These are phyloP conservation scores for Erebia palarica DNA, from an alignment of 2,888 invertebrate species.

Conservation along the genomic window DNA sequence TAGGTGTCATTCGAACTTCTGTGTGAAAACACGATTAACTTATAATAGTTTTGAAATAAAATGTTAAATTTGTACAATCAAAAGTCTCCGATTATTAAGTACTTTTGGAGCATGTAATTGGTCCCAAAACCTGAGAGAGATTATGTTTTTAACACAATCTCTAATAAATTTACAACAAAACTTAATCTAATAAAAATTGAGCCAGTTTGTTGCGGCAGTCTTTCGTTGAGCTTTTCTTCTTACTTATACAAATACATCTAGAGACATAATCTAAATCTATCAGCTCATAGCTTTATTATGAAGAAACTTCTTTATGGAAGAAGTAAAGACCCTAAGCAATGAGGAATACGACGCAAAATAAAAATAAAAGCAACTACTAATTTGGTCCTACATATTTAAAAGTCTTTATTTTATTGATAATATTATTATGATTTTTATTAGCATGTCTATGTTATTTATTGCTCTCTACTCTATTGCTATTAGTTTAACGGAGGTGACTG, in stretches of 20 bases:
- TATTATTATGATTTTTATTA: background rate
- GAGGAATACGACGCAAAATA: no score
- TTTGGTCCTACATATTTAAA: background rate
- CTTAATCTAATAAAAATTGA: conserved; percentile 48
- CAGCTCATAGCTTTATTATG: no score
- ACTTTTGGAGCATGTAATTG: conserved; percentile 21
- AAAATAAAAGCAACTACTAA: no score
- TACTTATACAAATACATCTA: background rate
- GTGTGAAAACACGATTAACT: background rate
- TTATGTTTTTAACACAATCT: conserved; percentile 29
- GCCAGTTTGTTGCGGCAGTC: conserved; percentile 45
- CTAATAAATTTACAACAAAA: conserved; percentile 20
- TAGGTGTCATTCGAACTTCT: conserved; percentile 35
- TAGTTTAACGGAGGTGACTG: no score
- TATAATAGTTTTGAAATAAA: background rate
- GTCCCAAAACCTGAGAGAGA: conserved; percentile 37
- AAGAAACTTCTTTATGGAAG: no score
- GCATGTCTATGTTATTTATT: background rate
- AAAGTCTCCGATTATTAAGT: background rate
- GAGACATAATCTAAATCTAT: background rate
- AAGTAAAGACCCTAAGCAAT: no score
- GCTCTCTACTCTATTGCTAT: background rate
- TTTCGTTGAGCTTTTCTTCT: conserved; percentile 34
- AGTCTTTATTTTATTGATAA: no score
- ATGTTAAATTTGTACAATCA: background rate